These are phyloP conservation scores for Thalpophila matura DNA, from an alignment of 2,888 invertebrate species.

Conservation along the genomic window DNA sequence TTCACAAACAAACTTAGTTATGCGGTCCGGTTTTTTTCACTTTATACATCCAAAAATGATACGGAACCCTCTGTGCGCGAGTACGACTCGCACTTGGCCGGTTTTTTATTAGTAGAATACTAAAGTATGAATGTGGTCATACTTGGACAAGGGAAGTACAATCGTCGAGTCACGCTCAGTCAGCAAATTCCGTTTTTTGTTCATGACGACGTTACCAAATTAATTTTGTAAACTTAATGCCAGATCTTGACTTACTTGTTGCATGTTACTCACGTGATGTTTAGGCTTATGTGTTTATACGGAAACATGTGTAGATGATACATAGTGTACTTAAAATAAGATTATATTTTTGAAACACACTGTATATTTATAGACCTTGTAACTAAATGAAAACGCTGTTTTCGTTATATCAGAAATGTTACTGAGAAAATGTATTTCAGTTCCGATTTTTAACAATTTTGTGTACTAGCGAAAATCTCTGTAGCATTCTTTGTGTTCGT, in stretches of 20 bases:
- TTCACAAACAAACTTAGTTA: too few relatives aligned
- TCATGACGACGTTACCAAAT: constrained; percentile 1
- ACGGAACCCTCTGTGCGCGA: too few relatives aligned
- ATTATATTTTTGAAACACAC: neutral
- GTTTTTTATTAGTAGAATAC: too few relatives aligned
- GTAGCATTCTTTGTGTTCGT: constrained; percentile 7
- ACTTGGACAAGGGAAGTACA: too few relatives aligned
- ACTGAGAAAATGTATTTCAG: neutral
- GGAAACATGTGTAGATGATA: neutral
- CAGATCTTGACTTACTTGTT: constrained; percentile 40
- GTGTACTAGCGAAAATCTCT: neutral
- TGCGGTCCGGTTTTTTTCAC: too few relatives aligned
- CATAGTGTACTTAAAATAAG: neutral
- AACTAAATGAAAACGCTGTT: neutral
- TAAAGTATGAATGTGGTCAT: too few relatives aligned
- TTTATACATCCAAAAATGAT: too few relatives aligned
- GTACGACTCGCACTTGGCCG: too few relatives aligned
- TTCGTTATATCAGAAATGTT: neutral
- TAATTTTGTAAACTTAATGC: constrained; percentile 7
- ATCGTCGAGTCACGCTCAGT: constrained; percentile 10
- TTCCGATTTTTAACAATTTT: neutral
- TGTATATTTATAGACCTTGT: neutral
- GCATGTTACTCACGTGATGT: constrained; percentile 13
- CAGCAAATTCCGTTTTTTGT: neutral
- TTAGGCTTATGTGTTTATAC: neutral